Percentiles rank a stretch among this genome's conserved stretches.
These are phyloP conservation scores for Antheraea assamensis DNA, from an alignment of 2,888 invertebrate species.

Conservation along the genomic window DNA sequence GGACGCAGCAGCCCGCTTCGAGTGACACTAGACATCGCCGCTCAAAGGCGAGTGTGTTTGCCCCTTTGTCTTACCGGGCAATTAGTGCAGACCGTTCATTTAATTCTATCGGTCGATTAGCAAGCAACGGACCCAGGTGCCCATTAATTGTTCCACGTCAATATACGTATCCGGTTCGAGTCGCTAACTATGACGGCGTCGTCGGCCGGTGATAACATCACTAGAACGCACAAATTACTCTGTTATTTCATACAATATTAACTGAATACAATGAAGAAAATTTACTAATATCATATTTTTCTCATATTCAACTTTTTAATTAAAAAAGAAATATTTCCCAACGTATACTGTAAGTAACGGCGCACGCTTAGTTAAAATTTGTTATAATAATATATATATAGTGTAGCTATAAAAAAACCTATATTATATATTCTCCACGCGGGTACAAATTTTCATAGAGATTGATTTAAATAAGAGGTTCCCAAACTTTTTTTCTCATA, in stretches of 20 bases:
- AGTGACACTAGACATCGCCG: constrained; percentile 76
- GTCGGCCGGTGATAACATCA: constrained; percentile 33
- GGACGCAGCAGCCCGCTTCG: constrained; percentile 67
- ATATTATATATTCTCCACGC: no score
- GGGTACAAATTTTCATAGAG: no score
- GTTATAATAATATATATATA: no score
- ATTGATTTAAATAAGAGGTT: no score
- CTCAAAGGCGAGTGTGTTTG: constrained; percentile 80
- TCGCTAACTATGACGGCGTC: constrained; percentile 60
- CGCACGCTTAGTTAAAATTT: no score
- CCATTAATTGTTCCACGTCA: constrained; percentile 76
- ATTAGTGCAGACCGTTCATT: constrained; percentile 81
- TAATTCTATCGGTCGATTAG: constrained; percentile 82
- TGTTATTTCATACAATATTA: constrained; percentile 43
- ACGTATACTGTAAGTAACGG: no score
- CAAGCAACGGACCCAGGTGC: constrained; percentile 71
- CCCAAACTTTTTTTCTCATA: no score
- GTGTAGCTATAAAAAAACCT: no score
- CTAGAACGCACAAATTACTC: constrained; percentile 43
- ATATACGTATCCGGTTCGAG: constrained; percentile 42
- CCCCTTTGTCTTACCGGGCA: constrained; percentile 80
- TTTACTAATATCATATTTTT: neutral
- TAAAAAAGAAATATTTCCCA: no score
- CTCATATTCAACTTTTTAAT: neutral
- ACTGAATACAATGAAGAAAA: neutral